phyloP scores from a whole-genome alignment of 1,140 invertebrate species.

The Arctopsyche grandis region DNA sequence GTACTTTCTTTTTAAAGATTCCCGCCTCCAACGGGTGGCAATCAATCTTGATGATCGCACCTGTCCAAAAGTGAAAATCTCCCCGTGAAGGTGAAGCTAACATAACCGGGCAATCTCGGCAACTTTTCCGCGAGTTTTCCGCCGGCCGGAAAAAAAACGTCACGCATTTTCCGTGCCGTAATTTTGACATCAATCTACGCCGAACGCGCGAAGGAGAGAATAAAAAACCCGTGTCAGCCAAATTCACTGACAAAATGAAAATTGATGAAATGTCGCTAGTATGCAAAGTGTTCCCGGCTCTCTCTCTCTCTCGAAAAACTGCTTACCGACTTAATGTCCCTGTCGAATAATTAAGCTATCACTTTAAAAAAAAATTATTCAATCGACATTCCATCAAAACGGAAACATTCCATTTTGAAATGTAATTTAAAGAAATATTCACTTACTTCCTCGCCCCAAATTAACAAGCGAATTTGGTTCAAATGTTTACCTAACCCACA shows the following conservation, averaged over 20 bases:
- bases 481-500: neutral
- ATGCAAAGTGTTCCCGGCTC: slow-evolving; percentile 27
- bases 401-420: no score
- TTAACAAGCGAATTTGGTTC: neutral
- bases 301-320: slow-evolving; percentile 10
- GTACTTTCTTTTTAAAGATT: no score
- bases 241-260: slow-evolving; percentile 38
- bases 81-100: slow-evolving; percentile 23
- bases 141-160: slow-evolving; percentile 32
- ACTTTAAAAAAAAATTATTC: neutral
- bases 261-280: slow-evolving; percentile 29
- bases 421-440: no score
- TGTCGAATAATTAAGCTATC: slow-evolving; percentile 20
- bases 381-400: no score
- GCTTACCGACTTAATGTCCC: slow-evolving; percentile 20
- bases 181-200: slow-evolving; percentile 40
- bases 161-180: slow-evolving; percentile 38
- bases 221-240: slow-evolving; percentile 21
- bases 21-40: neutral
- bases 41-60: slow-evolving; percentile 45
- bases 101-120: slow-evolving; percentile 36
- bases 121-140: slow-evolving; percentile 22
- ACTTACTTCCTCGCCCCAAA: no score
- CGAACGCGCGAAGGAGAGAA: neutral
- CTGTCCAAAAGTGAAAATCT: slow-evolving; percentile 42